These are phyloP conservation scores for Sorex fumeus DNA, from an alignment of 2,113 vertebrate genomes.

Conservation along the genomic window DNA sequence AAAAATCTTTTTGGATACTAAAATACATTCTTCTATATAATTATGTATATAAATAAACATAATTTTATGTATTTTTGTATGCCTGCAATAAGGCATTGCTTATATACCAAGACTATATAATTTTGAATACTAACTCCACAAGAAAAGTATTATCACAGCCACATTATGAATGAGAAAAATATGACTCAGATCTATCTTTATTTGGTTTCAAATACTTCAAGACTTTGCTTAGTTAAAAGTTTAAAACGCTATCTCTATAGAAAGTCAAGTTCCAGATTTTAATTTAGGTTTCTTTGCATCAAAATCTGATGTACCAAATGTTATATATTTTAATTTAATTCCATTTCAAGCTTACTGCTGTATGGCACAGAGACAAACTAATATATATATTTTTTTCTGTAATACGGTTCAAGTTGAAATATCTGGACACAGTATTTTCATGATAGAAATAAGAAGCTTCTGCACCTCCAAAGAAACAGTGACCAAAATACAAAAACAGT, in stretches of 20 bases:
- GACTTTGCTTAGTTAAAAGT: no score
- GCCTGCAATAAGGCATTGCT: accelerated
- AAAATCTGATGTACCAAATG: no score
- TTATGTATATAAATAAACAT: not conserved
- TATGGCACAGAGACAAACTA: no score
- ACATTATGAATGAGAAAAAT: not conserved
- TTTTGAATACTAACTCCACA: not conserved
- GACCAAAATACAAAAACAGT: no score
- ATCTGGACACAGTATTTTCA: no score
- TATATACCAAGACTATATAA: not conserved
- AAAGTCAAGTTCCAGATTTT: no score
- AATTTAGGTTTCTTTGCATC: no score
- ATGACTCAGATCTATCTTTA: not conserved
- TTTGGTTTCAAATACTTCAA: not conserved
- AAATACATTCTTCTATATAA: not conserved
- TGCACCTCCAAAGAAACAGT: no score
- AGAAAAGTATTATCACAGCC: not conserved
- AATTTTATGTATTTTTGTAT: not conserved
- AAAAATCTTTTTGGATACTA: no score
- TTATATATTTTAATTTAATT: accelerated
- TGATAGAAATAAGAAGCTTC: no score
- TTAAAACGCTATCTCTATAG: no score
- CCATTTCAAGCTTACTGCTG: accelerated
- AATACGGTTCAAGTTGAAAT: not conserved
- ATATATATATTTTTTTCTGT: not conserved